Percentiles rank a stretch among this genome's conserved stretches.
These are phyloP conservation scores for Pongo abelii DNA, from an alignment of 2,113 vertebrate genomes.

Conservation along the genomic window DNA sequence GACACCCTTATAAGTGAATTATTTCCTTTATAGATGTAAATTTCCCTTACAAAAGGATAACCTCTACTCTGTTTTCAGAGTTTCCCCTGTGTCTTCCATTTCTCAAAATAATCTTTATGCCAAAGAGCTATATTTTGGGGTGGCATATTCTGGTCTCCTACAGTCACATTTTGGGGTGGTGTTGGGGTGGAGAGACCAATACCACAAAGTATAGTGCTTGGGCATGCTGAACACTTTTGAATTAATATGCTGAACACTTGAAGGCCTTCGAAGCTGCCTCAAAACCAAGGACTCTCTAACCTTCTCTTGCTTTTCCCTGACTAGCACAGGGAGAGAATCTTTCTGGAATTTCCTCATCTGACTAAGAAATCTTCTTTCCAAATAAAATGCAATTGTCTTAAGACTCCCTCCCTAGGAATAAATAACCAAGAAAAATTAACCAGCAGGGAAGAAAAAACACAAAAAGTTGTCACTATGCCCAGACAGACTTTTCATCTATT, in stretches of 20 bases:
- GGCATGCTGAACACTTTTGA: background rate
- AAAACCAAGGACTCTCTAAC: background rate
- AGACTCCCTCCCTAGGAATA: background rate
- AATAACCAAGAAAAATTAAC: background rate
- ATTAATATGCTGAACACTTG: background rate
- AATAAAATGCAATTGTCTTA: background rate
- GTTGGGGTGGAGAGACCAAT: background rate
- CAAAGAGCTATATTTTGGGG: background rate
- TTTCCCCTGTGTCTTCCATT: background rate
- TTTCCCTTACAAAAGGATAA: background rate
- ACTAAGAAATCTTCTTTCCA: background rate
- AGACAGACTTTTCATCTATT: background rate
- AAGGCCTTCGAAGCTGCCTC: background rate
- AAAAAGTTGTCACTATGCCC: background rate
- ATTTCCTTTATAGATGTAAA: background rate
- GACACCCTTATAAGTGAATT: background rate
- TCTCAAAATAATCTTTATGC: conserved; percentile 21
- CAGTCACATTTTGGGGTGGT: background rate
- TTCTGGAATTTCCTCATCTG: background rate
- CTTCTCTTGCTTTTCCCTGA: background rate
- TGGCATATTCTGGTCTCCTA: background rate
- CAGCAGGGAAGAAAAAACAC: background rate
- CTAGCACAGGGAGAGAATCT: background rate
- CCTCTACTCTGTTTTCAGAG: background rate
- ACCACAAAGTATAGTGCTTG: background rate